Conservation (phyloP, 2,888 invertebrate species). For the Tryphoninae sp. region DNA sequence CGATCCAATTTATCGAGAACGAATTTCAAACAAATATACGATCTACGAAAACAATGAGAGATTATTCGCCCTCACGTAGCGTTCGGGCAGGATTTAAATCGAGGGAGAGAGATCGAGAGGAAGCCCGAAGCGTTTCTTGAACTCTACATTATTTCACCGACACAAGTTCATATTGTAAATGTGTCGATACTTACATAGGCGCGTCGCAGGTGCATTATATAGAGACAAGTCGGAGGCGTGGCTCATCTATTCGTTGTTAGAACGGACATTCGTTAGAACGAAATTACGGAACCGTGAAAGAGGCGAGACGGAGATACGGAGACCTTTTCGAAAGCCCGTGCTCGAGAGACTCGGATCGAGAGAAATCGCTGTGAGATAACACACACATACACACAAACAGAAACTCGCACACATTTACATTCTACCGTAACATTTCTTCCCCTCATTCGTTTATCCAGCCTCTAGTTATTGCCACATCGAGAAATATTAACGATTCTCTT, state of each 20-base stretch:
- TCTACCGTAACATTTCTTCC: slow-evolving; percentile 37
- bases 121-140: slow-evolving; percentile 53
- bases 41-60: slow-evolving; percentile 56
- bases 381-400: slow-evolving; percentile 8
- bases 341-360: slow-evolving; percentile 45
- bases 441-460: slow-evolving; percentile 38
- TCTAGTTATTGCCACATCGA: background rate
- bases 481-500: background rate
- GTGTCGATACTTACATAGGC: slow-evolving; percentile 56
- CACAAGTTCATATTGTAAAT: background rate
- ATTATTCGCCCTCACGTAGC: slow-evolving; percentile 55
- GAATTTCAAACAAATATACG: slow-evolving; percentile 32
- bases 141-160: slow-evolving; percentile 27
- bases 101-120: slow-evolving; percentile 39
- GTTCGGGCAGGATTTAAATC: slow-evolving; percentile 2
- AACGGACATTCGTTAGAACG: slow-evolving; percentile 71
- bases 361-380: slow-evolving; percentile 59
- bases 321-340: slow-evolving; percentile 21
- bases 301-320: slow-evolving; percentile 58
- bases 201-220: slow-evolving; percentile 74
- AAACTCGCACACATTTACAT: background rate
- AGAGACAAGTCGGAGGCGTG: slow-evolving; percentile 73
- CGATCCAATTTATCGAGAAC: slow-evolving; percentile 45
- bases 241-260: slow-evolving; percentile 76
- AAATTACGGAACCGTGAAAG: slow-evolving; percentile 63